These are phyloP conservation scores for Cherax quadricarinatus DNA, from an alignment of 1,140 invertebrate genomes.

Conservation along the genomic window DNA sequence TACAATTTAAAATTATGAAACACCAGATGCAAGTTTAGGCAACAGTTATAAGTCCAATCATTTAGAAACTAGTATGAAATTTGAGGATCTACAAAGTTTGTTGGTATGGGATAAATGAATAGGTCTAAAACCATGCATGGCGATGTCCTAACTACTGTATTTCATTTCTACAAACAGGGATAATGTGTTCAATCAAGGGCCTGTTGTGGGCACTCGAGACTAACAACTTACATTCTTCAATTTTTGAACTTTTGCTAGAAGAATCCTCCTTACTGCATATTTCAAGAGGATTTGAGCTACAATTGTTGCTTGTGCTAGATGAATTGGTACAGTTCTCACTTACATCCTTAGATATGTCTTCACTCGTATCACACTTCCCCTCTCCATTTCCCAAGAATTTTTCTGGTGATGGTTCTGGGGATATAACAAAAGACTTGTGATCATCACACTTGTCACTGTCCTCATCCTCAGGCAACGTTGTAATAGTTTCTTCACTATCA, in stretches of 20 bases:
- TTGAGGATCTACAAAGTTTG: no score
- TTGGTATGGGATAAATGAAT: no score
- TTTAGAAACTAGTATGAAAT: no score
- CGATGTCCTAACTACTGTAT: no score
- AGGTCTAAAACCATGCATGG: no score
- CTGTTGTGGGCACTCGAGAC: background rate
- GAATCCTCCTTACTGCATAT: background rate
- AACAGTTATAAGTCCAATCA: no score
- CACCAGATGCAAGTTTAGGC: no score
- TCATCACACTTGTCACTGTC: slow-evolving; percentile 7
- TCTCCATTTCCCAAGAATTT: background rate
- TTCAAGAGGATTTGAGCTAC: slow-evolving; percentile 36
- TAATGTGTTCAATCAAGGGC: background rate
- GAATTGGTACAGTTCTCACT: background rate
- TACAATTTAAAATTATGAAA: no score
- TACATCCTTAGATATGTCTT: background rate
- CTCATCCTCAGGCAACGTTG: slow-evolving; percentile 53
- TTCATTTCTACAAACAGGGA: no score
- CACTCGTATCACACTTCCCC: slow-evolving; percentile 11
- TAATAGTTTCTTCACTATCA: slow-evolving; percentile 58
- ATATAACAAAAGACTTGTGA: slow-evolving; percentile 51
- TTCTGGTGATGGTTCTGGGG: slow-evolving; percentile 55
- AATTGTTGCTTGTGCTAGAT: slow-evolving; percentile 27
- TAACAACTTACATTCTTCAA: slow-evolving; percentile 1
- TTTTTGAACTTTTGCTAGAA: slow-evolving; percentile 1